A percentile compares a stretch with the other conserved stretches of the same genome.
Conservation (phyloP, 2,113 vertebrate species). For the Bombycilla garrulus region DNA sequence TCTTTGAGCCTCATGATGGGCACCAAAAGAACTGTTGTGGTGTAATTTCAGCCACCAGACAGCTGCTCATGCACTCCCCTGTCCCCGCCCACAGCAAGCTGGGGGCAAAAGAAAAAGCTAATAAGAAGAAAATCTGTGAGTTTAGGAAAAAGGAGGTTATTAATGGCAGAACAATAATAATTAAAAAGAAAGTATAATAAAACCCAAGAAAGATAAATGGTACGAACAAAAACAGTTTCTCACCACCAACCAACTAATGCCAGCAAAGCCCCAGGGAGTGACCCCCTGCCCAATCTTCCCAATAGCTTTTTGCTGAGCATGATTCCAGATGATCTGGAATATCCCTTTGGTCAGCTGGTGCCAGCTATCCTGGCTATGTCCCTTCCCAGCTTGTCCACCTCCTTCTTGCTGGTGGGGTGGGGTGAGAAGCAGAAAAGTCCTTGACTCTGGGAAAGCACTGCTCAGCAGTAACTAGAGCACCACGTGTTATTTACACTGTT, state of each 20-base stretch:
- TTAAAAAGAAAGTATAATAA: neutral
- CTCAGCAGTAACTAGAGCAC: neutral
- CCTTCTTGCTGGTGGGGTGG: neutral
- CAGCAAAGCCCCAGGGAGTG: neutral
- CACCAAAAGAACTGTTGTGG: accelerated
- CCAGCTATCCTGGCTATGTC: neutral
- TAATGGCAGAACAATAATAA: neutral
- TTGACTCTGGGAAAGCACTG: neutral
- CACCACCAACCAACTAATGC: neutral
- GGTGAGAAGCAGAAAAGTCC: neutral
- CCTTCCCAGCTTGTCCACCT: neutral
- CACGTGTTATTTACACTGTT: accelerated
- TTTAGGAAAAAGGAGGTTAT: neutral
- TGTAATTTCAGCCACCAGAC: neutral
- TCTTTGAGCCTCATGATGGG: neutral
- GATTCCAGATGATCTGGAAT: too few relatives aligned
- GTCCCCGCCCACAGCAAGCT: accelerated
- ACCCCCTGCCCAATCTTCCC: neutral
- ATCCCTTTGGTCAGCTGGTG: neutral
- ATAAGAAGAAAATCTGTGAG: neutral
- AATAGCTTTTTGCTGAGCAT: neutral
- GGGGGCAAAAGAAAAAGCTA: neutral
- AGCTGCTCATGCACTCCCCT: neutral
- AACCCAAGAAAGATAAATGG: neutral
- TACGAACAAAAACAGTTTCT: neutral